Evolutionary conservation across 2,113 vertebrate genomes (phyloP).

Genomic region (Gobio gobio): DNA sequence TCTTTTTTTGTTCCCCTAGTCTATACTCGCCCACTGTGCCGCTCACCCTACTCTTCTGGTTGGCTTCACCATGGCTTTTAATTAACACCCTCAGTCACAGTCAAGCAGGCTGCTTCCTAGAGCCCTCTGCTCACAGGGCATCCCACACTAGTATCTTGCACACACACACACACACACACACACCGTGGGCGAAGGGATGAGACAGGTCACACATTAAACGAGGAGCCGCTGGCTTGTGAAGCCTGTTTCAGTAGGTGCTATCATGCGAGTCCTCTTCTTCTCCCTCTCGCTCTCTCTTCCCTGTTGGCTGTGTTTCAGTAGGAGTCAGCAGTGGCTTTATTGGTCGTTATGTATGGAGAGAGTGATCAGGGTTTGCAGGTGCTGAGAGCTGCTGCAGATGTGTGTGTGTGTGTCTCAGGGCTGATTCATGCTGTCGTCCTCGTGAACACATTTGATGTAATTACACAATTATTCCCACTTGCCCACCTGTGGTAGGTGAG

Average conservation of each 20-base stretch:
- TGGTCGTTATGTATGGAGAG: conserved; percentile 73
- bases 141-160: conserved; percentile 31
- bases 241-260: conserved; percentile 46
- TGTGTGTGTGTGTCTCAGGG: conserved; percentile 62
- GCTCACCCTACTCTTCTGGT: conserved; percentile 50
- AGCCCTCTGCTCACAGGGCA: conserved; percentile 39
- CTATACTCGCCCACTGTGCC: conserved; percentile 35
- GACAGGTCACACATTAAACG: conserved; percentile 45
- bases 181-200: conserved; percentile 41
- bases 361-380: conserved; percentile 65
- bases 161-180: conserved; percentile 43
- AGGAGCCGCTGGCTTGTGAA: conserved; percentile 38
- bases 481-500: conserved; percentile 80
- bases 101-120: conserved; percentile 32
- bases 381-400: conserved; percentile 31
- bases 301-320: conserved; percentile 72
- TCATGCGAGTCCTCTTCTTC: conserved; percentile 40
- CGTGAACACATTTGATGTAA: conserved; percentile 83
- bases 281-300: conserved; percentile 64
- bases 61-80: conserved; percentile 55
- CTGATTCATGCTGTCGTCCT: conserved; percentile 78
- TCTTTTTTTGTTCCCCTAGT: conserved; percentile 29
- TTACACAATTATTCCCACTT: conserved; percentile 83
- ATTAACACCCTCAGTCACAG: conserved; percentile 51
- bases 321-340: conserved; percentile 80